Evolutionary conservation across 2,113 vertebrate genomes (phyloP).

Genomic region (Channa argus): DNA sequence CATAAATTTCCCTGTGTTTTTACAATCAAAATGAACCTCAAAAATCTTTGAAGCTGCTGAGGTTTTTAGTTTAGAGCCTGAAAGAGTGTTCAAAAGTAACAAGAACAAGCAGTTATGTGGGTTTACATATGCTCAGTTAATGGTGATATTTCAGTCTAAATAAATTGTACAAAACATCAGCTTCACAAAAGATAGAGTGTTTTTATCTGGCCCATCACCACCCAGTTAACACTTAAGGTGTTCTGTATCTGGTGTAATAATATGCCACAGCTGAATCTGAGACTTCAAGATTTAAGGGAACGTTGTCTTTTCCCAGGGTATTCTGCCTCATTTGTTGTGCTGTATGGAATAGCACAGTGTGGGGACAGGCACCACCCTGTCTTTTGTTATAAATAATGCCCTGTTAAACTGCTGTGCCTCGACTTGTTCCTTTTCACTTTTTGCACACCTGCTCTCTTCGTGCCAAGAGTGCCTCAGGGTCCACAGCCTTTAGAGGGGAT

Average conservation of each 20-base stretch:
- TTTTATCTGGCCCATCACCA: background rate
- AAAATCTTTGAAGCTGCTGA: background rate
- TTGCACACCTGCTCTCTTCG: constrained; percentile 70
- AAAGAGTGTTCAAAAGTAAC: background rate
- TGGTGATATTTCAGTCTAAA: background rate
- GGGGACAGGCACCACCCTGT: constrained; percentile 57
- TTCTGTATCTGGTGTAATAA: background rate
- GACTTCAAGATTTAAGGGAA: constrained; percentile 10
- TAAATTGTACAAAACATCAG: background rate
- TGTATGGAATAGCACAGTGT: constrained; percentile 21
- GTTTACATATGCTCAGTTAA: no score
- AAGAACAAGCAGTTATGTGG: no score
- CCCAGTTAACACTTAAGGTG: constrained; percentile 30
- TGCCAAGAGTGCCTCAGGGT: constrained; percentile 64
- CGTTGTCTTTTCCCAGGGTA: constrained; percentile 21
- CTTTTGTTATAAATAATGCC: constrained; percentile 53
- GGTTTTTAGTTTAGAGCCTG: constrained; percentile 10
- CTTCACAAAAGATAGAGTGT: background rate
- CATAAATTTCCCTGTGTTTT: constrained; percentile 17
- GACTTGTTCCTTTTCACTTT: constrained; percentile 75
- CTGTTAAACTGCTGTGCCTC: constrained; percentile 54
- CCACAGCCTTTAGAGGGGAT: constrained; percentile 59
- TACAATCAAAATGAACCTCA: no score
- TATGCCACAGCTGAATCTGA: constrained; percentile 24
- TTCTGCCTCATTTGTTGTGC: constrained; percentile 19